These are phyloP conservation scores for Lycodopsis pacificus DNA, from an alignment of 2,797 vertebrate species.

Conservation along the genomic window DNA sequence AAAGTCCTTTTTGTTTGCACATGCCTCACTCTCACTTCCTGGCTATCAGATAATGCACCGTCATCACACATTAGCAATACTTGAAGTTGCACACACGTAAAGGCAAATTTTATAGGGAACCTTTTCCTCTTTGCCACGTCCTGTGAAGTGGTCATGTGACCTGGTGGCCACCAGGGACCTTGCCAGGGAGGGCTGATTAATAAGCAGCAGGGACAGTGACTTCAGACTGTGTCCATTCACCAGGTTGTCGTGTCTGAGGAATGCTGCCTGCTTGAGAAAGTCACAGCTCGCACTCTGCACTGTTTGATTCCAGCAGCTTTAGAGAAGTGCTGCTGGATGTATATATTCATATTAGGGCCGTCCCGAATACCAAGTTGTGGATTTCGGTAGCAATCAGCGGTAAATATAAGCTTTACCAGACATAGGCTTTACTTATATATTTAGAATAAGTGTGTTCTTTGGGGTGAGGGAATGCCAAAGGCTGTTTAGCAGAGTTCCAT, in stretches of 20 bases:
- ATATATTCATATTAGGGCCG: not conserved
- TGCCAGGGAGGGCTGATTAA: slow-evolving; percentile 67
- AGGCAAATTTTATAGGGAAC: slow-evolving; percentile 19
- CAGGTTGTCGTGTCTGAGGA: slow-evolving; percentile 70
- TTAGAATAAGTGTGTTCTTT: slow-evolving; percentile 1
- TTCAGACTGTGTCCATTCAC: slow-evolving; percentile 72
- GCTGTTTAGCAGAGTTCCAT: slow-evolving; percentile 25
- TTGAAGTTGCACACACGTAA: slow-evolving; percentile 32
- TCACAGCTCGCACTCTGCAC: slow-evolving; percentile 37
- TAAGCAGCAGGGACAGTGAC: slow-evolving; percentile 63
- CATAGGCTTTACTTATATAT: not conserved
- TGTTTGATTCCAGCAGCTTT: slow-evolving; percentile 42
- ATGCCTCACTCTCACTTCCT: not conserved
- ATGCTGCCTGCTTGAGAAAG: slow-evolving; percentile 61
- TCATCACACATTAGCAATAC: slow-evolving; percentile 27
- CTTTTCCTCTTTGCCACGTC: slow-evolving; percentile 47
- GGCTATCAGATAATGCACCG: slow-evolving; percentile 19
- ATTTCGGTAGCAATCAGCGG: not conserved
- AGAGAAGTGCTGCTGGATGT: slow-evolving; percentile 8
- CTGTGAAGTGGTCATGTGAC: slow-evolving; percentile 58
- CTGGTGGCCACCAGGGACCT: slow-evolving; percentile 20
- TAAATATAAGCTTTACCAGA: not conserved
- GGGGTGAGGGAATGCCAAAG: slow-evolving; percentile 31
- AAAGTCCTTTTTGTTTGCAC: slow-evolving; percentile 14
- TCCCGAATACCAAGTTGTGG: not conserved